Evolutionary conservation across 2,888 invertebrate species (phyloP).

Genomic region (Rhaphigaster nebulosa): DNA sequence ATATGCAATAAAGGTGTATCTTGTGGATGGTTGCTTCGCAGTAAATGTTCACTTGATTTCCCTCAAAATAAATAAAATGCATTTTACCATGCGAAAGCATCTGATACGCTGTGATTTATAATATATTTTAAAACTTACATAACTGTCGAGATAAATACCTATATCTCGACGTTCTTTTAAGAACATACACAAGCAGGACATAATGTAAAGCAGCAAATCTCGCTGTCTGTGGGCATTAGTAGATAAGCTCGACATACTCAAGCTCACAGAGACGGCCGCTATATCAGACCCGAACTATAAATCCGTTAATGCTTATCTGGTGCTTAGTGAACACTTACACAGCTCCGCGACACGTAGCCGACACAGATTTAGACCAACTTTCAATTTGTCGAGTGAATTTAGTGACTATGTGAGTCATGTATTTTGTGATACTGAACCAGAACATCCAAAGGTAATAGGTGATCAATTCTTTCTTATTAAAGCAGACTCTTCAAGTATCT

Average conservation of each 20-base stretch:
- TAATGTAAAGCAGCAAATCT: neutral
- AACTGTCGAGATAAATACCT: neutral
- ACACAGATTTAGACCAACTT: neutral
- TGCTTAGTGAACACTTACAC: conserved; percentile 11
- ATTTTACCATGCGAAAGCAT: neutral
- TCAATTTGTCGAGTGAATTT: neutral
- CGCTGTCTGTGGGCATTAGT: neutral
- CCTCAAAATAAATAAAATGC: too few relatives aligned
- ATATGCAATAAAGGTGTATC: too few relatives aligned
- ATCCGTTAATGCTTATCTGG: neutral
- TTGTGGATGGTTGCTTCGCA: too few relatives aligned
- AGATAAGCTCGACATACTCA: neutral
- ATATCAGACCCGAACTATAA: neutral
- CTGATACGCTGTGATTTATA: neutral
- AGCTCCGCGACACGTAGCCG: neutral
- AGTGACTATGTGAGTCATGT: neutral
- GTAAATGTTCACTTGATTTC: neutral
- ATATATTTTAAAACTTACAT: conserved; percentile 9
- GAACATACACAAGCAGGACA: neutral
- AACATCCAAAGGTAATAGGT: neutral
- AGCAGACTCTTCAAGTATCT: too few relatives aligned
- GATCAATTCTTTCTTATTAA: too few relatives aligned
- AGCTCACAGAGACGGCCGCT: neutral
- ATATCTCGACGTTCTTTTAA: neutral
- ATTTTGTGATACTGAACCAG: neutral